A percentile compares a stretch with the other conserved stretches of the same genome.
These are phyloP conservation scores for Mythimna lalbum DNA, from an alignment of 2,888 invertebrate species.

Conservation along the genomic window DNA sequence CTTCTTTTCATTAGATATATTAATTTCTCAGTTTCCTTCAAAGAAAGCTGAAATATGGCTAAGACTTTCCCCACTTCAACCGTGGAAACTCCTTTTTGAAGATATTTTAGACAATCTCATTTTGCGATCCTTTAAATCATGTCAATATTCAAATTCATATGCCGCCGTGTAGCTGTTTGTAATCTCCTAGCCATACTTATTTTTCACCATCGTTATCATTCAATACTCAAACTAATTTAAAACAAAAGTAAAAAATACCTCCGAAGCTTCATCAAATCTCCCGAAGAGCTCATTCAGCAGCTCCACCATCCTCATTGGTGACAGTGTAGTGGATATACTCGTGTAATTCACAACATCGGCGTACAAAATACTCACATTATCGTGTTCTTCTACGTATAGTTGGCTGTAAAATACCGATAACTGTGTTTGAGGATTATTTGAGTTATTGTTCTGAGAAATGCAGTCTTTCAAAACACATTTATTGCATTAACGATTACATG, in stretches of 20 bases:
- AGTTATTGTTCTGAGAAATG: constrained; percentile 5
- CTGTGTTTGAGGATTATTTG: constrained; percentile 21
- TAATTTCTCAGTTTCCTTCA: not conserved
- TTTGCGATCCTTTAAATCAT: not conserved
- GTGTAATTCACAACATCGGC: constrained; percentile 99
- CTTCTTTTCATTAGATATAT: not conserved
- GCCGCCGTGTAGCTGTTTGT: not conserved
- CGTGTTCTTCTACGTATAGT: constrained; percentile 96
- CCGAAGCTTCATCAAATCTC: constrained; percentile 97
- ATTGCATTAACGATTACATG: not conserved
- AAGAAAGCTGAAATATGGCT: not conserved
- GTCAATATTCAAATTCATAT: not conserved
- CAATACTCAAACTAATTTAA: not conserved
- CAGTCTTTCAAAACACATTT: not conserved
- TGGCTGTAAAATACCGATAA: constrained; percentile 91
- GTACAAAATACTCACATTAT: constrained; percentile 97
- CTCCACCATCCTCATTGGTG: constrained; percentile 95
- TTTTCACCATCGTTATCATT: not conserved
- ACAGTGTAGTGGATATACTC: constrained; percentile 95
- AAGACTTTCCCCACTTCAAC: no score
- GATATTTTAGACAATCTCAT: not conserved
- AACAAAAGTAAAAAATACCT: constrained; percentile 87
- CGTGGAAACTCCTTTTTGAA: not conserved
- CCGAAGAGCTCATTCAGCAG: constrained; percentile 97
- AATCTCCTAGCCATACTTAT: no score